Percentiles rank a stretch among this genome's conserved stretches.
phyloP scores from a whole-genome alignment of 2,797 vertebrate genomes.

The Lepilemur ruficaudatus region DNA sequence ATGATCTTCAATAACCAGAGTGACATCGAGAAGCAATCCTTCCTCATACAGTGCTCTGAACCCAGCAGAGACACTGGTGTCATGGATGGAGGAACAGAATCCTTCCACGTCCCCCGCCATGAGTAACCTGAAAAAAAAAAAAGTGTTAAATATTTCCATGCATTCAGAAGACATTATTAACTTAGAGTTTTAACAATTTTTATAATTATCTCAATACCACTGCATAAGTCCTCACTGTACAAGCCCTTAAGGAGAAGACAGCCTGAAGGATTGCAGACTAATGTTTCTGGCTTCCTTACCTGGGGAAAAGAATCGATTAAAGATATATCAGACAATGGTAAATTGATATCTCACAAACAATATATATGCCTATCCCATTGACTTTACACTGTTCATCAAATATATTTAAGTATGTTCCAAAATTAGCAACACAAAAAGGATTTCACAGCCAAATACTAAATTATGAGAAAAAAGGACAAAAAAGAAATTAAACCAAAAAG shows the following conservation, averaged over 20 bases:
- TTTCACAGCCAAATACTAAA: conserved; percentile 43
- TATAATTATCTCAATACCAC: conserved; percentile 55
- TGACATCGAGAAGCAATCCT: conserved; percentile 97
- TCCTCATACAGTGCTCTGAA: conserved; percentile 99
- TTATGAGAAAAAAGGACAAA: background rate
- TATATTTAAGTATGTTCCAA: conserved; percentile 42
- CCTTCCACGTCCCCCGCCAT: conserved; percentile 99
- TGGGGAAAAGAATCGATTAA: conserved; percentile 40
- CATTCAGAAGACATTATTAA: conserved; percentile 73
- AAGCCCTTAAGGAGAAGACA: conserved; percentile 50
- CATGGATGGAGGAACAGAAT: conserved; percentile 99
- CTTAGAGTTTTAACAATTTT: conserved; percentile 66
- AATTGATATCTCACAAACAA: conserved; percentile 49
- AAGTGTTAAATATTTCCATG: conserved; percentile 76
- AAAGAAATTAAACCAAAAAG: conserved; percentile 34
- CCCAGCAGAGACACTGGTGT: conserved; percentile 98
- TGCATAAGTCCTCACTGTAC: conserved; percentile 29
- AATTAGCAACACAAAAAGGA: conserved; percentile 33
- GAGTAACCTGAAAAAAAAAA: conserved; percentile 91
- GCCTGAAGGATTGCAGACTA: conserved; percentile 15
- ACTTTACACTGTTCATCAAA: conserved; percentile 60
- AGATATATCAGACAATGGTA: conserved; percentile 54
- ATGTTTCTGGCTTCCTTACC: conserved; percentile 47
- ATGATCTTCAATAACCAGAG: conserved; percentile 96
- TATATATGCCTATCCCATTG: background rate